These are phyloP conservation scores for Dasypus novemcinctus DNA, from an alignment of 2,113 vertebrate genomes.

Conservation along the genomic window DNA sequence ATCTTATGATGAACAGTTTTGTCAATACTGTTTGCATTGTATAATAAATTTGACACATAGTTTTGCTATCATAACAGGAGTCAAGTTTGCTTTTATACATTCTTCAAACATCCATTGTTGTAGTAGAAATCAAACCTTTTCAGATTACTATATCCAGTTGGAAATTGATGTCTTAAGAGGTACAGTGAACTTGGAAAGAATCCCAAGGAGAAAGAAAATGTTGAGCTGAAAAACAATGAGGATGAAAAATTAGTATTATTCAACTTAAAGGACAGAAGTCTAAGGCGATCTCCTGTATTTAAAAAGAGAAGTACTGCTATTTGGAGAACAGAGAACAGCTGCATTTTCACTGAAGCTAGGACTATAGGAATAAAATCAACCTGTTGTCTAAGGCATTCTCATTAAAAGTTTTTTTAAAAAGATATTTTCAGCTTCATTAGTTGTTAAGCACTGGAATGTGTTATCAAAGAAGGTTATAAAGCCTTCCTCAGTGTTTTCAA, in stretches of 20 bases:
- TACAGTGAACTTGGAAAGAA: conserved; percentile 54
- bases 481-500: conserved; percentile 35
- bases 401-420: conserved; percentile 11
- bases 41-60: neutral
- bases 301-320: conserved; percentile 53
- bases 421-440: conserved; percentile 61
- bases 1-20: too few species aligned
- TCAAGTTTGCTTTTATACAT: neutral
- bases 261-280: conserved; percentile 54
- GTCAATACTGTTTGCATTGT: neutral
- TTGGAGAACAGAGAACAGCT: conserved; percentile 21
- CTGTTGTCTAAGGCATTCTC: conserved; percentile 56
- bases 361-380: conserved; percentile 33
- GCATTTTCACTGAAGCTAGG: neutral
- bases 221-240: conserved; percentile 51
- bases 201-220: conserved; percentile 60
- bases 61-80: neutral
- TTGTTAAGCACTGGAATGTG: conserved; percentile 44
- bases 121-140: conserved; percentile 33
- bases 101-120: conserved; percentile 49
- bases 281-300: conserved; percentile 56
- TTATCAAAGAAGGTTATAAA: conserved; percentile 31
- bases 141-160: neutral
- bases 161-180: conserved; percentile 36
- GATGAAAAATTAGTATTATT: conserved; percentile 60